Percentiles rank a stretch among this genome's conserved stretches.
Conservation (phyloP, 1,140 invertebrate species). For the Bombus turneri region DNA sequence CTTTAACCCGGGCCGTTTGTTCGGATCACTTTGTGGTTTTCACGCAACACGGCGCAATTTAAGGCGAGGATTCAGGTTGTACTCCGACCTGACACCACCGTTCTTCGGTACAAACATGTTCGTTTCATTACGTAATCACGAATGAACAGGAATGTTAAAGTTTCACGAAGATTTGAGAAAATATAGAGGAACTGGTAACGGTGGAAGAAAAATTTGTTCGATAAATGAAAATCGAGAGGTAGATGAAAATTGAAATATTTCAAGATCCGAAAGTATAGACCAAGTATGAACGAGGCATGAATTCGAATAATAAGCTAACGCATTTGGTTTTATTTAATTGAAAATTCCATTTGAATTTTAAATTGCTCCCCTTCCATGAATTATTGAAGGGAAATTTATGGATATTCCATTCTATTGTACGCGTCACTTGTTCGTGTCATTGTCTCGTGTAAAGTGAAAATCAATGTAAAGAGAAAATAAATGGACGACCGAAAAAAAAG, state of each 20-base stretch:
- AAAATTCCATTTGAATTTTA: neutral
- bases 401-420: neutral
- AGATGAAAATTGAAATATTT: neutral
- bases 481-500: neutral
- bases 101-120: too few species aligned
- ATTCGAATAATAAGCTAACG: neutral
- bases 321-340: neutral
- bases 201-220: too few species aligned
- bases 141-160: neutral
- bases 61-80: neutral
- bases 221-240: neutral
- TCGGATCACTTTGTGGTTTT: slow-evolving; percentile 35
- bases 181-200: neutral
- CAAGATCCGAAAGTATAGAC: neutral
- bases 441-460: neutral
- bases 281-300: neutral
- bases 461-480: neutral
- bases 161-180: too few species aligned
- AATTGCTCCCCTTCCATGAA: neutral
- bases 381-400: neutral
- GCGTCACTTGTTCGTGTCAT: neutral
- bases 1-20: slow-evolving; percentile 19
- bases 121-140: neutral
- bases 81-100: neutral
- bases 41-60: slow-evolving; percentile 17